phyloP scores from a whole-genome alignment of 2,888 invertebrate genomes.

The Andricus curvator region DNA sequence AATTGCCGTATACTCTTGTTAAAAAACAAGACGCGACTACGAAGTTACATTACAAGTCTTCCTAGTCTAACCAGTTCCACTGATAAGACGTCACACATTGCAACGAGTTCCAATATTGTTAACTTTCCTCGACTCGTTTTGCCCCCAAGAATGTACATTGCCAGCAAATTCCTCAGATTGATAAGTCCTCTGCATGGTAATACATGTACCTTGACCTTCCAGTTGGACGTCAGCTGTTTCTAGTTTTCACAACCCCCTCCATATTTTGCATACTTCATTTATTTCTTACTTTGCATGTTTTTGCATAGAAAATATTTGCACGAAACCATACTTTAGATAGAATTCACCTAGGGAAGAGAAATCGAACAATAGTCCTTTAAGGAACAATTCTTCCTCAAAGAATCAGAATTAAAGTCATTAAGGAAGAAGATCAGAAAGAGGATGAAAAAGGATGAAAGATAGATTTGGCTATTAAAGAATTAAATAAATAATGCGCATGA shows the following conservation, averaged over 20 bases:
- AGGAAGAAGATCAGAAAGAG: not conserved
- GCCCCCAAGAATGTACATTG: not conserved
- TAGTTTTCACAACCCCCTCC: not conserved
- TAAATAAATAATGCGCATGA: not conserved
- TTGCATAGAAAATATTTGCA: not conserved
- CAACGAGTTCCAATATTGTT: not conserved
- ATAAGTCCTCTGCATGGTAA: not conserved
- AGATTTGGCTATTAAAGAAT: not conserved
- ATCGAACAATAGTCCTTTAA: not conserved
- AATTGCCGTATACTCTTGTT: not conserved
- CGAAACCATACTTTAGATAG: not conserved
- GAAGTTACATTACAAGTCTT: not conserved
- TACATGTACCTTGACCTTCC: not conserved
- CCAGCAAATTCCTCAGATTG: not conserved
- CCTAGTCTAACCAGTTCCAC: not conserved
- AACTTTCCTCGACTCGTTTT: not conserved
- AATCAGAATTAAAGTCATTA: not conserved
- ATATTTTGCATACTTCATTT: not conserved
- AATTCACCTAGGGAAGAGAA: not conserved
- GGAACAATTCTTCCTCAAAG: not conserved
- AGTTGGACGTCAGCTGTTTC: not conserved
- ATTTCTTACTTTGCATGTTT: not conserved
- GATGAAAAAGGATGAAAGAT: not conserved
- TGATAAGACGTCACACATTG: conserved; percentile 20
- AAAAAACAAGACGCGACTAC: not conserved